phyloP scores from a whole-genome alignment of 2,113 vertebrate species.

The Brachypodius melanocephalos region DNA sequence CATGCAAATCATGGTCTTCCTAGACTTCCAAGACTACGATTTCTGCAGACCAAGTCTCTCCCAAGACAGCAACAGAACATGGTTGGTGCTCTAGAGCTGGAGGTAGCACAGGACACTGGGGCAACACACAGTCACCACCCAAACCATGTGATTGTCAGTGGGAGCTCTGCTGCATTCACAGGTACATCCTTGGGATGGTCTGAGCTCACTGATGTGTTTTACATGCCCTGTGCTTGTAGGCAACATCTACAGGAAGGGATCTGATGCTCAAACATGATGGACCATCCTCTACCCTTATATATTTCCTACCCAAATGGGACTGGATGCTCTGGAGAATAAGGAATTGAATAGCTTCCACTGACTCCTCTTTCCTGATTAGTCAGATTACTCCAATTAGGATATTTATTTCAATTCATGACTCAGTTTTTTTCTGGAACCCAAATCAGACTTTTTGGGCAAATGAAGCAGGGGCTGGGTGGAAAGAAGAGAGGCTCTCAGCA shows the following conservation, averaged over 20 bases:
- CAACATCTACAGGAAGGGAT: neutral
- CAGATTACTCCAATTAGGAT: neutral
- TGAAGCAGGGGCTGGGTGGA: neutral
- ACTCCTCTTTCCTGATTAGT: neutral
- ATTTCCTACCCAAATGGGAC: neutral
- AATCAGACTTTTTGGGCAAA: neutral
- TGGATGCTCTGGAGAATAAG: neutral
- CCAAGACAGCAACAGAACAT: neutral
- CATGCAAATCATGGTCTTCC: neutral
- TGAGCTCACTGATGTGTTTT: neutral
- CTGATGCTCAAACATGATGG: neutral
- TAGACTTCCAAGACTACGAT: neutral
- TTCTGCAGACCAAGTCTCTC: neutral
- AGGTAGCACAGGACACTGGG: neutral
- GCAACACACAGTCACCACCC: neutral
- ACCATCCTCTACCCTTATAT: neutral
- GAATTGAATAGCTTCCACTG: neutral
- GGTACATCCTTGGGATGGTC: neutral
- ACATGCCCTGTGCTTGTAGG: neutral
- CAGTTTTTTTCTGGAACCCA: neutral
- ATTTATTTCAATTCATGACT: neutral
- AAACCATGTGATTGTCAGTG: neutral
- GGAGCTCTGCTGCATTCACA: neutral
- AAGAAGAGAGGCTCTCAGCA: neutral
- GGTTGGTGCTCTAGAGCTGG: neutral